A percentile compares a stretch with the other conserved stretches of the same genome.
These are phyloP conservation scores for Excalfactoria chinensis DNA, from an alignment of 2,113 vertebrate species.

Conservation along the genomic window DNA sequence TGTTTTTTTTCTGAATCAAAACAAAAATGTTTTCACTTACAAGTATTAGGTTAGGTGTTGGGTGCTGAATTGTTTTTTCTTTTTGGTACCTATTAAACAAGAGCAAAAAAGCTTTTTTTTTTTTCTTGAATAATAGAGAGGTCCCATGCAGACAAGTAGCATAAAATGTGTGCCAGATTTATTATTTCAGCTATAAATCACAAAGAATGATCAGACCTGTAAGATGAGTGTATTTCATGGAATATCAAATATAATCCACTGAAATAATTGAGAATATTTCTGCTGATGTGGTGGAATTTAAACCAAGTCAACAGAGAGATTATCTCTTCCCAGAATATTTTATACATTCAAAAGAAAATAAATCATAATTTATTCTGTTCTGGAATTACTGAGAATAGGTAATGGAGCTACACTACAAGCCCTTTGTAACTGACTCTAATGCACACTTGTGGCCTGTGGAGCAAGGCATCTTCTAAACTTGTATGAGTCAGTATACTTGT, in stretches of 20 bases:
- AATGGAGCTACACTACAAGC: not conserved
- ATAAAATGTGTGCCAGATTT: not conserved
- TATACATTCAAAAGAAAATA: not conserved
- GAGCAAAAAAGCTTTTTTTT: not conserved
- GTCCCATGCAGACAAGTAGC: not conserved
- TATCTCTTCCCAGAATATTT: not conserved
- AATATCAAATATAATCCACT: not conserved
- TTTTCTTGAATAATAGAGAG: not conserved
- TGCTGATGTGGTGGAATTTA: not conserved
- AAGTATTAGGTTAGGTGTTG: not conserved
- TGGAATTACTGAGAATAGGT: not conserved
- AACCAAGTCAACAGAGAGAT: not conserved
- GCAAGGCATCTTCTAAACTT: not conserved
- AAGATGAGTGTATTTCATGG: not conserved
- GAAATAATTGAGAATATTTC: not conserved
- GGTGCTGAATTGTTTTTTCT: rapidly evolving
- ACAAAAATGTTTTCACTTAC: rapidly evolving
- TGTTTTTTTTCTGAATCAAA: not conserved
- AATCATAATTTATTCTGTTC: not conserved
- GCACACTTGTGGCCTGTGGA: not conserved
- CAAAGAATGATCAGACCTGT: not conserved
- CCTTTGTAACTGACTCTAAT: not conserved
- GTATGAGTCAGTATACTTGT: not conserved
- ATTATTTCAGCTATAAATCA: not conserved
- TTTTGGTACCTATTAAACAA: not conserved